Evolutionary conservation across 2,888 invertebrate species (phyloP), one percentile per base, ranked within the genome.

Genomic region (Phlogophora meticulosa): DNA sequence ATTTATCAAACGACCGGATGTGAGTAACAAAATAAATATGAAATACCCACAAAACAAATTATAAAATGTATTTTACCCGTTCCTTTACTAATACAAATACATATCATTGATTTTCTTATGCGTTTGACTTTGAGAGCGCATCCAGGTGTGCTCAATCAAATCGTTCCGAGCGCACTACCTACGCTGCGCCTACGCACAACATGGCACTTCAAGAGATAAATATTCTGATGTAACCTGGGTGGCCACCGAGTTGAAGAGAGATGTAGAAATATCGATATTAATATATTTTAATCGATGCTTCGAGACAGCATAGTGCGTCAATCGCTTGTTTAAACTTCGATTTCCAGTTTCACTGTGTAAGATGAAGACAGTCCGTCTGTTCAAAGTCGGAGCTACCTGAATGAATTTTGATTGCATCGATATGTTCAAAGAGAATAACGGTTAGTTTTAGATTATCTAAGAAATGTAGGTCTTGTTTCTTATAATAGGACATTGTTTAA

Each of bases 71-170:
- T 73, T 76, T 80, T 79, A 82, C 82, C 83, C 83, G 85, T 84
- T 85, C 78, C 74, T 84, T 85, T 84, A 85, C 81, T 69, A 64
- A 88, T 90, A 89, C 86, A 86, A 87, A 87, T 88, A 87, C 88
- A 85, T 76, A 72, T 34, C 78, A 81, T 79, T 83, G 80, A 82
- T 87, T 84, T 72, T 66, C 67, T 63, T 48, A 71, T 62, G 72
- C 72, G 90, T 93, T 93, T 92, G 90, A 91, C 90, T 93, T 92
- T 90, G 85, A 92, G 89, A 92, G 85, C 78, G 67, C 78, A 83
- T 84, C 92, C 92, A 93, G 91, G 89, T 93, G 92, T 88, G 65
- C 76, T 72, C 52, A 65, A 78, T 62, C 49, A 66, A 65, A 67
- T 43, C 52, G 24, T 56, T 61, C 40, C 36, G 48, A 64, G 51